These are phyloP conservation scores for Regulus satrapa DNA, from an alignment of 2,113 vertebrate species.

Conservation along the genomic window DNA sequence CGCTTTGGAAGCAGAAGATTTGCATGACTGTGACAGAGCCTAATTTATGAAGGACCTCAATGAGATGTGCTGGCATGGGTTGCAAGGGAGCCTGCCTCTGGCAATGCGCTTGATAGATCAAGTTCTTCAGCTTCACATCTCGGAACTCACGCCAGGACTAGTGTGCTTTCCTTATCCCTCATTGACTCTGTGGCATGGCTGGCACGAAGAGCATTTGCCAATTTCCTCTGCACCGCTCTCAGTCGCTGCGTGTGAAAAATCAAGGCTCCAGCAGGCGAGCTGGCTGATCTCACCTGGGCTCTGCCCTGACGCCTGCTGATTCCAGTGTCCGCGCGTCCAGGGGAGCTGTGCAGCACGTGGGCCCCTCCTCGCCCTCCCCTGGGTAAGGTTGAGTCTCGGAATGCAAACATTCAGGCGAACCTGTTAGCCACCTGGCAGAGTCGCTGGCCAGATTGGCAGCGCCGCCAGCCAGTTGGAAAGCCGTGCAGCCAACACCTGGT, in stretches of 20 bases:
- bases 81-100: background rate
- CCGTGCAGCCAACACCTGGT: slow-evolving; percentile 47
- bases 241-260: background rate
- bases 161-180: background rate
- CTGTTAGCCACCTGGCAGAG: slow-evolving; percentile 57
- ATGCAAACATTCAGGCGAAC: slow-evolving; percentile 21
- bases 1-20: background rate
- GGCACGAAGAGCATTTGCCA: background rate
- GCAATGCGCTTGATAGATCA: background rate
- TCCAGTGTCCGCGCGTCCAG: background rate
- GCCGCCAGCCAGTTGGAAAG: slow-evolving; percentile 45
- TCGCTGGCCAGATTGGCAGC: slow-evolving; percentile 43
- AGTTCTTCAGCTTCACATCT: background rate
- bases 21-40: background rate
- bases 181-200: background rate
- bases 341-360: accelerated
- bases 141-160: background rate
- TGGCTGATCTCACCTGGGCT: background rate
- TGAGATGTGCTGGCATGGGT: background rate
- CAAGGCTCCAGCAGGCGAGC: background rate
- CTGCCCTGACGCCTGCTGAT: background rate
- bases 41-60: background rate
- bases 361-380: background rate
- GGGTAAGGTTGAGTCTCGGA: background rate
- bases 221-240: background rate